phyloP scores from a whole-genome alignment of 1,140 invertebrate species.

The Galleria mellonella region DNA sequence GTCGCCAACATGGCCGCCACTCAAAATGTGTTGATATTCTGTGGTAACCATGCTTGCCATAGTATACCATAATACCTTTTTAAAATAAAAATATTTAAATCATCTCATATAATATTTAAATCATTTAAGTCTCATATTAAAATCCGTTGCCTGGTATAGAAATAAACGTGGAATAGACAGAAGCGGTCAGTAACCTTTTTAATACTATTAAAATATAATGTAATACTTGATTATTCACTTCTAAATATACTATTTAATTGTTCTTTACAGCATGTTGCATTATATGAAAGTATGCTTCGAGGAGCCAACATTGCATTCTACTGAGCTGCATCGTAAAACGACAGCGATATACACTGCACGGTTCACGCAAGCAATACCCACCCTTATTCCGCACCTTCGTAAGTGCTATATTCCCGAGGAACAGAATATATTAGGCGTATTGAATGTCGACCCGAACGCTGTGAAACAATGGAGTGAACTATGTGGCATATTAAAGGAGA shows the following conservation, averaged over 20 bases:
- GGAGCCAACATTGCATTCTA: slow-evolving; percentile 56
- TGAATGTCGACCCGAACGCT: slow-evolving; percentile 30
- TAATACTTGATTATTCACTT: too few species aligned
- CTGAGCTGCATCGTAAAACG: slow-evolving; percentile 52
- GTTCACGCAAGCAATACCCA: slow-evolving; percentile 77
- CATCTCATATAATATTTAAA: too few species aligned
- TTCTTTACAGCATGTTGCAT: slow-evolving; percentile 54
- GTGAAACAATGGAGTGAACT: slow-evolving; percentile 78
- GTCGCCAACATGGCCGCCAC: too few species aligned
- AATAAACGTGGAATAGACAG: too few species aligned
- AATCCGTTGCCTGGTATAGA: too few species aligned
- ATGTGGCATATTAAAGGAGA: slow-evolving; percentile 76
- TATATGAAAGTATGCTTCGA: slow-evolving; percentile 75
- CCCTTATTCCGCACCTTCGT: slow-evolving; percentile 79
- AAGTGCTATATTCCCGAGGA: slow-evolving; percentile 78
- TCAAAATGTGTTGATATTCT: too few species aligned
- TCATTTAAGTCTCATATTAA: too few species aligned
- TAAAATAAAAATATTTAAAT: too few species aligned
- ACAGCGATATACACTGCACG: slow-evolving; percentile 71
- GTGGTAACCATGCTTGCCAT: too few species aligned
- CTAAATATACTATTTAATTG: neutral
- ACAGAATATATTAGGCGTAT: slow-evolving; percentile 14
- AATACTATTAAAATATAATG: too few species aligned
- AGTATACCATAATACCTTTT: too few species aligned
- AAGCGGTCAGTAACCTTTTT: too few species aligned